Evolutionary conservation across 2,113 vertebrate species (phyloP).

Genomic region (Rhynchopsitta pachyrhyncha): DNA sequence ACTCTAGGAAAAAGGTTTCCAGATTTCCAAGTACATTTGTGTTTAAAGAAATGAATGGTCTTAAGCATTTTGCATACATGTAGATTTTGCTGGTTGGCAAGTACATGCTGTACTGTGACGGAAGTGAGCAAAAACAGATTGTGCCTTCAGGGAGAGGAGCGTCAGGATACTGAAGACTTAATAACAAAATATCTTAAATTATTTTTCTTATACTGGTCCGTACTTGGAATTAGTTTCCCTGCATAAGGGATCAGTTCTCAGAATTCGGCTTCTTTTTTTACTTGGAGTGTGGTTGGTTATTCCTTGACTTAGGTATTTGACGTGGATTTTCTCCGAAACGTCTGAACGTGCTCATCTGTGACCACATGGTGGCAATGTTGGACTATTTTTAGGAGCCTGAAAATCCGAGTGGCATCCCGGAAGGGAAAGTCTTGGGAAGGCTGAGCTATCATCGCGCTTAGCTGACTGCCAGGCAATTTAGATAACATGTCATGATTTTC

Average conservation of each 20-base stretch:
- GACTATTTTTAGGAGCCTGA: not conserved
- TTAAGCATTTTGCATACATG: slow-evolving; percentile 14
- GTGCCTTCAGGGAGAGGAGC: slow-evolving; percentile 32
- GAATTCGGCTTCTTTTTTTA: not conserved
- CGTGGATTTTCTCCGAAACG: not conserved
- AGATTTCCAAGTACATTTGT: not conserved
- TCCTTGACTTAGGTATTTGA: not conserved
- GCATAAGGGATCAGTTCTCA: not conserved
- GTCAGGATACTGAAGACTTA: not conserved
- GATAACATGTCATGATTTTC: not conserved
- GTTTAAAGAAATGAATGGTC: slow-evolving; percentile 12
- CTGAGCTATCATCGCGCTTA: not conserved
- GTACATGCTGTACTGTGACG: not conserved
- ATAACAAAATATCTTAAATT: not conserved
- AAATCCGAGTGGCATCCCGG: not conserved
- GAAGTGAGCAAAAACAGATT: not conserved
- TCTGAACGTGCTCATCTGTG: not conserved
- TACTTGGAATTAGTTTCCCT: not conserved
- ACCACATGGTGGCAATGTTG: slow-evolving; percentile 70
- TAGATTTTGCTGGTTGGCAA: not conserved
- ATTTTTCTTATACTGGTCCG: not conserved
- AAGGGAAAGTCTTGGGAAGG: not conserved
- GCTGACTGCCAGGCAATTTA: not conserved
- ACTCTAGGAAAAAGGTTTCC: not conserved
- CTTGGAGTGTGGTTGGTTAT: not conserved